Evolutionary conservation across 2,797 vertebrate species (phyloP), one percentile per base, ranked within the genome.

Genomic region (Ceyx erithaca): DNA sequence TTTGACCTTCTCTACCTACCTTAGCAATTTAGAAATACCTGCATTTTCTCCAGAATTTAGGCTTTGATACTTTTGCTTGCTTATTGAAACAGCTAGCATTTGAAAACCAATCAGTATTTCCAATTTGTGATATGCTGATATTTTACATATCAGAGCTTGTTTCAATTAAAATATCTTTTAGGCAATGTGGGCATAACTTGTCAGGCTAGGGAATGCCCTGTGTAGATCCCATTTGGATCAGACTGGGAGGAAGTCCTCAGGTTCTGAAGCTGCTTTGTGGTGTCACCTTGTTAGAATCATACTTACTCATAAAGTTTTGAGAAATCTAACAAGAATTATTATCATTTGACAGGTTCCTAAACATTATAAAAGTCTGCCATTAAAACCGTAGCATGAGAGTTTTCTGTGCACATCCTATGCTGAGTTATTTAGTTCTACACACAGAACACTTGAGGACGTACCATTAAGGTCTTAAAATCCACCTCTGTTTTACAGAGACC

Each of bases 51-150:
- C 19, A 41, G 45, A 33, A 16, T 61, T 82, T 54, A 64, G 22
- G 5, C 12, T 41, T 57, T 68, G 6, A 35, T 64, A 20, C 11
- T 8, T 71, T 72, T 62, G 3, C 18, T 57, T 76, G 2, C 14
- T 57, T 76, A 35, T 51, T 61, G 22, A 81, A 94, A 57, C 2
- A n/a, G 8, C 35, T 49, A 52, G 33, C 9, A 18, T 77, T 64
- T 46, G 45, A 51, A 91, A 59, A 75, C 8, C 0, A 2, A 23
- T 31, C 21, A 30, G 3, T 2, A 18, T 85, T 82, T 76, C 18
- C 30, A 37, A 17, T 55, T 71, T 76, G 18, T 64, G 14, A n/a
- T 73, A 7, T 0, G 0, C 11, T 45, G 30, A 25, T 85, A 52
- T 73, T 67, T 94, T 22, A 37, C 18, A 43, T 35, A 62, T 4